Evolutionary conservation across 2,113 vertebrate species (phyloP), one percentile per base, ranked within the genome.

Genomic region (Melanerpes aurifrons): DNA sequence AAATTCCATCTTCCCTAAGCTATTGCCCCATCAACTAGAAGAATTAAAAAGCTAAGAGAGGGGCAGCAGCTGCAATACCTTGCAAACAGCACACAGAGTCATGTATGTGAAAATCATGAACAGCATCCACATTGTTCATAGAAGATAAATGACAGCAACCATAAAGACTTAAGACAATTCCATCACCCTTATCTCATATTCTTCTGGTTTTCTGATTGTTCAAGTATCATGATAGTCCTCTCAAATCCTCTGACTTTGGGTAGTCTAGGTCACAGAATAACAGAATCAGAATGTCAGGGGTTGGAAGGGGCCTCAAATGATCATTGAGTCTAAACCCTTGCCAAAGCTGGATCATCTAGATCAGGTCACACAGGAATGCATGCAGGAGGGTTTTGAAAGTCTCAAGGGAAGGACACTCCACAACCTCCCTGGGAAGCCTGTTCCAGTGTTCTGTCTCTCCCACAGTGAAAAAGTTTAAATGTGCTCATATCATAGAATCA

Each of bases 21-120:
- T 92, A 79, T 37, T 93, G 50, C 58, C 58, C 95, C 78, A 90
- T 88, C 94, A 95, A 92, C 94, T 92, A 92, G 83, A 91, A 95
- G 94, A 95, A 95, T 93, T 93, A 84, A 93, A 97, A 85, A 92
- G 21, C 56, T 56, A 88, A 86, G 87, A 86, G 6, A 95, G 45
- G 75, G 67, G 19, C 7, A 80, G 35, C 50, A 93, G 68, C 63
- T 93, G 82, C 67, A 92, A 77, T 45, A 79, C 72, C 37, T 59
- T 85, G 79, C 37, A 54, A 91, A 45, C 31, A 92, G 64, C 15
- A 28, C 11, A 21, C 5, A 61, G n/a, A 87, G 66, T 78, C 58
- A 66, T 48, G 12, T 9, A 79, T 12, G 12, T 86, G 48, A 92
- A 93, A 17, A 57, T 53, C 50, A 24, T 24, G 69, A 62, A 94